Base-by-base conservation (phyloP, 2,888 invertebrate genomes). In the Hirtodrosophila alboralis region DNA sequence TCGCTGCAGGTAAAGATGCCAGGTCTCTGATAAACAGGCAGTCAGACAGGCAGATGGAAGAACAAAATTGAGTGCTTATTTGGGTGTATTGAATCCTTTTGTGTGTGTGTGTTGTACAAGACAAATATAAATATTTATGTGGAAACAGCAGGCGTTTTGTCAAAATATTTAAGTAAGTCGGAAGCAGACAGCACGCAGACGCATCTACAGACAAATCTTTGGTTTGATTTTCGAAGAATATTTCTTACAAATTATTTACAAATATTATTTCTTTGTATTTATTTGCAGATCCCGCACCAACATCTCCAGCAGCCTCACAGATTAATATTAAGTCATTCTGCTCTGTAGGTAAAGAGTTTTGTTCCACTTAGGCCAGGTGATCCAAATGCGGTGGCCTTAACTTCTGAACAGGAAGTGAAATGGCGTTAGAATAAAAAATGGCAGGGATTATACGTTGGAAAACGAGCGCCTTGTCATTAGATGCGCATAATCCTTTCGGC, bases 121-220 rank as follows among this genome's bases (percentile, higher is more conserved):
- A 38, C 62, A 77, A 72, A 74, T 81, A 86, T 88, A 88, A 87
- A 88, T 88, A 88, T 87, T 88, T 88, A 87, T 80, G 66, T 86
- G 71, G 72, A 81, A 85, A 83, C 87, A 87, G 87, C 87, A 85
- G 88, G 89, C 89, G 85, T 86, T 87, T 88, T 88, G 88, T 87
- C 88, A 88, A 81, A 87, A 87, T 84, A 87, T 87, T 87, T 88
- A 86, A 84, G 75, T 70, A 76, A 75, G 76, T 59, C 69, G 54
- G 48, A 60, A 72, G 70, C 58, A 61, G 70, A 71, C 62, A 45
- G 33, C 51, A 36, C 10, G 30, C 56, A 33, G 26, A 10, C 23
- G 9, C 51, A 52, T 45, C 44, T 13, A 40, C 38, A 26, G 28
- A 61, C 75, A 72, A 72, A 54, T 67, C 68, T 52, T 69, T 49